Evolutionary conservation across 2,113 vertebrate genomes (phyloP).

Genomic region (Ctenomys sociabilis): DNA sequence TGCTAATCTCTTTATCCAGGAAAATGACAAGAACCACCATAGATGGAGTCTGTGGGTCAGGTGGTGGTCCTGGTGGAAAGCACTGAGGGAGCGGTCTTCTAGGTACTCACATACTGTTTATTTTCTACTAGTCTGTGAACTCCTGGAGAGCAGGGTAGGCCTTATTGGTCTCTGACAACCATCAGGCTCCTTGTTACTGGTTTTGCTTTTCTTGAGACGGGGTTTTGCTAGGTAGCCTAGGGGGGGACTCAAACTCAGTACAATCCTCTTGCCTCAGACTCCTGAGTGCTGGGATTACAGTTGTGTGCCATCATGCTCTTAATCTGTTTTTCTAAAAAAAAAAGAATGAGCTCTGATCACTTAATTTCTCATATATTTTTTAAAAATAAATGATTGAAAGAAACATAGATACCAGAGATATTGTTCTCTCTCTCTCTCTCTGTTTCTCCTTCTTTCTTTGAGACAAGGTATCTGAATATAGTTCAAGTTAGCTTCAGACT

Average conservation of each 20-base stretch:
- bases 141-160: not conserved
- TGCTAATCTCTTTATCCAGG: too few species aligned
- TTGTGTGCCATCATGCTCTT: not conserved
- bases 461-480: not conserved
- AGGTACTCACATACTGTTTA: not conserved
- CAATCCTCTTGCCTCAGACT: not conserved
- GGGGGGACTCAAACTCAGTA: not conserved
- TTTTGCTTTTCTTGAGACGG: not conserved
- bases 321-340: not conserved
- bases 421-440: too few species aligned
- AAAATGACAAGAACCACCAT: not conserved
- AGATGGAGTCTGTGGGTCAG: not conserved
- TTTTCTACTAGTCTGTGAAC: not conserved
- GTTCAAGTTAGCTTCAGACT: not conserved
- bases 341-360: not conserved
- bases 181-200: not conserved
- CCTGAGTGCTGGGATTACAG: not conserved
- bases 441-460: not conserved
- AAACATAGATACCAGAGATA: not conserved
- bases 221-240: not conserved
- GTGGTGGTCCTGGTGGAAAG: not conserved
- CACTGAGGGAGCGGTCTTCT: not conserved
- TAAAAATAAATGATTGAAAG: conserved; percentile 24
- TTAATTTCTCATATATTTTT: not conserved
- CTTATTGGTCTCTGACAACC: not conserved